A percentile compares a stretch with the other conserved stretches of the same genome.
These are phyloP conservation scores for Tipula vernalis DNA, from an alignment of 2,888 invertebrate species.

Conservation along the genomic window DNA sequence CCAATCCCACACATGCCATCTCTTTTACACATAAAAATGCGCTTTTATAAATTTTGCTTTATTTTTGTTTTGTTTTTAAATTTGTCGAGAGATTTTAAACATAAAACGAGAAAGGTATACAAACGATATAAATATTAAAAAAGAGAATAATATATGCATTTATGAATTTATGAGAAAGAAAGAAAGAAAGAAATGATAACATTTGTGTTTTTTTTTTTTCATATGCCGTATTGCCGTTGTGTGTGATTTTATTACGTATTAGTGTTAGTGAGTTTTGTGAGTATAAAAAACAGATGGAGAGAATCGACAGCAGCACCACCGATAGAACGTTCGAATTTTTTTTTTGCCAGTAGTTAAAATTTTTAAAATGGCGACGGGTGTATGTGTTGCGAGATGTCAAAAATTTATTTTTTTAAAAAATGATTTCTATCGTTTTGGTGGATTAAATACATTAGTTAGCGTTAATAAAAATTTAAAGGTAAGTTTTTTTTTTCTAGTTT, in stretches of 20 bases:
- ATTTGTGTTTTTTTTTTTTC: no score
- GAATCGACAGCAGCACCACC: slow-evolving; percentile 22
- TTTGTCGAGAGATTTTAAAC: background rate
- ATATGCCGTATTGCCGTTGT: background rate
- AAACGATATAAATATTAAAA: background rate
- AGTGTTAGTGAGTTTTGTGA: background rate
- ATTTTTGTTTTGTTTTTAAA: background rate
- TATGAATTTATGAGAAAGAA: background rate
- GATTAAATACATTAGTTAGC: slow-evolving; percentile 25
- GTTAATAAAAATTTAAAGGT: slow-evolving; percentile 23
- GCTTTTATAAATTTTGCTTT: background rate
- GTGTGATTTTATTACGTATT: background rate
- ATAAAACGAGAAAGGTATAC: background rate
- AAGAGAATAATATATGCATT: background rate
- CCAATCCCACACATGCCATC: background rate
- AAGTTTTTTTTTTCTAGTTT: slow-evolving; percentile 15
- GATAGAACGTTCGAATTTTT: background rate
- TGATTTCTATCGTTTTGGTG: slow-evolving; percentile 41
- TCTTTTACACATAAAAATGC: background rate
- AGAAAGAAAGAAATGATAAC: background rate
- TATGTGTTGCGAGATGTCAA: slow-evolving; percentile 47
- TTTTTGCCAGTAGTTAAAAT: background rate
- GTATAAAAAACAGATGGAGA: background rate
- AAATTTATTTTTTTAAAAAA: slow-evolving; percentile 40
- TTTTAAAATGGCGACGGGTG: slow-evolving; percentile 49